Conservation (phyloP, 2,113 vertebrate genomes). For the Oreotragus oreotragus region DNA sequence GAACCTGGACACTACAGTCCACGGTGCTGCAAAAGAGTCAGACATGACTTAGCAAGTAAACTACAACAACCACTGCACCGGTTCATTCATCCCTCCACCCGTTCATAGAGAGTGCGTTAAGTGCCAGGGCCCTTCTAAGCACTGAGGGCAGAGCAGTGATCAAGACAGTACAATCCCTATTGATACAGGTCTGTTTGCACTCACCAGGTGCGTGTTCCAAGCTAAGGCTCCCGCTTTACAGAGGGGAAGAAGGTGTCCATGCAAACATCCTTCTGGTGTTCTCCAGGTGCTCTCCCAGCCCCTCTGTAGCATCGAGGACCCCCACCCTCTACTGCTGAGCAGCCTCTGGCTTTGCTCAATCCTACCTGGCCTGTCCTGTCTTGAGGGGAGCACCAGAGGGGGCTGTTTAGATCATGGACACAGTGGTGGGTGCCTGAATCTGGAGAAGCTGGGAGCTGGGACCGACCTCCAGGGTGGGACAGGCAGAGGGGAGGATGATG, state of each 20-base stretch:
- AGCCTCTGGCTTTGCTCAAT: not conserved
- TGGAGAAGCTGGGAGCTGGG: not conserved
- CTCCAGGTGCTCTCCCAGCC: too few relatives aligned
- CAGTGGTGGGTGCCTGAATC: not conserved
- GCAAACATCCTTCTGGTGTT: not conserved
- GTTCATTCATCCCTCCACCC: too few relatives aligned
- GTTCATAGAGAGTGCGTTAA: rapidly evolving
- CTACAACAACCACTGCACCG: rapidly evolving
- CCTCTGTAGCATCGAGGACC: too few relatives aligned
- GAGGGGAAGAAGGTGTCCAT: not conserved
- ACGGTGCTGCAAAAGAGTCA: not conserved
- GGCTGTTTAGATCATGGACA: not conserved
- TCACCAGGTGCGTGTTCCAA: rapidly evolving
- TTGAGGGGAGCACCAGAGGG: too few relatives aligned
- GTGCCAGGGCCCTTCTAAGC: not conserved
- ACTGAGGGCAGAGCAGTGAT: not conserved
- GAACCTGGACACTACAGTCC: not conserved
- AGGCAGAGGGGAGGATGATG: not conserved
- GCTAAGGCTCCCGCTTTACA: not conserved
- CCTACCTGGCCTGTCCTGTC: not conserved
- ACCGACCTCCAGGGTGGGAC: too few relatives aligned
- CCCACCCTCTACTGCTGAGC: rapidly evolving
- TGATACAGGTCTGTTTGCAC: rapidly evolving
- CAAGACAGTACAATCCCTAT: rapidly evolving
- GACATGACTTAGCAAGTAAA: not conserved